These are phyloP conservation scores for Apodemia duryi DNA, from an alignment of 2,888 invertebrate genomes.

Conservation along the genomic window DNA sequence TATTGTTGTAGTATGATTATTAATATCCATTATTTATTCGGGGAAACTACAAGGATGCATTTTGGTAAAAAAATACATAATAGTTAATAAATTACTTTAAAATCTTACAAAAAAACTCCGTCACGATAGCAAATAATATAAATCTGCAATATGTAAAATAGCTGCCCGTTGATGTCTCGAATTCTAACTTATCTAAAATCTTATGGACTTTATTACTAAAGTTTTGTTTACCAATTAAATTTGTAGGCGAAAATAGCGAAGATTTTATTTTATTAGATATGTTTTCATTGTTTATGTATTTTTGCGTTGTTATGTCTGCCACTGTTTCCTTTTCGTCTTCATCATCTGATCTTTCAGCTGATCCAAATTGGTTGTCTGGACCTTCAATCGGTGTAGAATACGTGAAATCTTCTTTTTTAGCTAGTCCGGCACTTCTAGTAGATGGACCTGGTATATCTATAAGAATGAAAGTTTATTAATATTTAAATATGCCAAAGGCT, in stretches of 20 bases:
- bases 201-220: conserved; percentile 65
- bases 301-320: conserved; percentile 38
- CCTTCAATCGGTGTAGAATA: conserved; percentile 66
- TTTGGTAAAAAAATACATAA: conserved; percentile 29
- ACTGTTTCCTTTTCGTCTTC: conserved; percentile 67
- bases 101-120: neutral
- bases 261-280: conserved; percentile 47
- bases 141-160: neutral
- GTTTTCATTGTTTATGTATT: conserved; percentile 33
- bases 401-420: conserved; percentile 78
- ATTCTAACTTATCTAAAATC: conserved; percentile 57
- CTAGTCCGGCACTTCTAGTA: conserved; percentile 72
- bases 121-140: neutral
- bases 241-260: conserved; percentile 39
- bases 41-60: too few relatives aligned
- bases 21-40: too few relatives aligned
- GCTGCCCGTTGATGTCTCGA: conserved; percentile 22
- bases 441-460: conserved; percentile 88
- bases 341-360: conserved; percentile 85
- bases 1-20: too few relatives aligned
- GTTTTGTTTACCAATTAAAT: conserved; percentile 50
- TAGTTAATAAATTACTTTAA: neutral
- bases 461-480: conserved; percentile 24
- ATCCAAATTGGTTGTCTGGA: conserved; percentile 84
- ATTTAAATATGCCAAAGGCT: too few relatives aligned